phyloP scores from a whole-genome alignment of 2,113 vertebrate genomes.

The Rhinolophus sinicus region DNA sequence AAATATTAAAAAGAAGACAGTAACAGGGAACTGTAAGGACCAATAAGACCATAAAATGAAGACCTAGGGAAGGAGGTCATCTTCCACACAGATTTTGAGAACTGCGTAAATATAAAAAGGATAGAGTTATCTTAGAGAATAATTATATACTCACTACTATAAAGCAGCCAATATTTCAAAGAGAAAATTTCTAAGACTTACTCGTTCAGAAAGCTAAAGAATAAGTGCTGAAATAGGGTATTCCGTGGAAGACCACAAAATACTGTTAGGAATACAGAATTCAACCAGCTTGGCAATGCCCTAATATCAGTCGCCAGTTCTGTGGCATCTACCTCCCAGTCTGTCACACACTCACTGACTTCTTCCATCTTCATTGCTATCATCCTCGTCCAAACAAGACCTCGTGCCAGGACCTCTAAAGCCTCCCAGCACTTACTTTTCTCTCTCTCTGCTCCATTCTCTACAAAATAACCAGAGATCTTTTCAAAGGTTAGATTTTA shows the following conservation, averaged over 20 bases:
- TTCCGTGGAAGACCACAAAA: neutral
- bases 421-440: neutral
- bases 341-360: neutral
- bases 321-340: neutral
- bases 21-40: neutral
- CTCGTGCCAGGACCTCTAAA: neutral
- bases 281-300: neutral
- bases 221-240: neutral
- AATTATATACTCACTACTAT: neutral
- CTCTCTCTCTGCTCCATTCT: neutral
- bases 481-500: neutral
- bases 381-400: neutral
- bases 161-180: constrained; percentile 1
- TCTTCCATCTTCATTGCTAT: neutral
- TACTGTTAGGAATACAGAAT: neutral
- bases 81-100: neutral
- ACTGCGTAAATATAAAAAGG: neutral
- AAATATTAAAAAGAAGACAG: constrained; percentile 37
- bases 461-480: neutral
- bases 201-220: neutral
- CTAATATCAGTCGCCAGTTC: neutral
- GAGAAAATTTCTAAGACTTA: neutral
- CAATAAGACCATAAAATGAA: neutral
- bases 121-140: neutral
- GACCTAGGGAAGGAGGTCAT: neutral